Evolutionary conservation across 2,797 vertebrate genomes (phyloP), one percentile per base, ranked within the genome.

Genomic region (Smutsia gigantea): DNA sequence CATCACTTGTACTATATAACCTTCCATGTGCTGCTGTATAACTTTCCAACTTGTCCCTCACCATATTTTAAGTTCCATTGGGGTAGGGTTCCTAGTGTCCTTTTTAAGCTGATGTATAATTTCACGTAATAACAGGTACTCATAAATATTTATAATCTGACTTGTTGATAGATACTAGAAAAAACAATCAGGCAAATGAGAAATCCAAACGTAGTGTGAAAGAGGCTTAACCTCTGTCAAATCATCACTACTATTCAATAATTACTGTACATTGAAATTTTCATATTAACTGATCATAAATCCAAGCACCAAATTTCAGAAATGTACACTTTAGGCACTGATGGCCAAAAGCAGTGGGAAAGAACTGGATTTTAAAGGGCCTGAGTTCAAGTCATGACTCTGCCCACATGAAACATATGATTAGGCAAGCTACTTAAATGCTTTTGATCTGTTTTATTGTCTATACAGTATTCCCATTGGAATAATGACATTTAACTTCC

Each of bases 121-220:
- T 71, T 42, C 14, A 55, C 8, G 14, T 72, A 85, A 91, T 61
- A 95, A 82, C 75, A 82, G 13, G 12, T 46, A 90, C 57, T 90
- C 2, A 71, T 75, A 75, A 93, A 83, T 61, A 75, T 53, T 46
- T 87, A 23, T 74, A 64, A 87, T 61, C 57, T 90, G 63, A 75
- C 55, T 82, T 57, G 68, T 37, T n/a, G 11, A 49, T 4, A 88
- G 4, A 59, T 51, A n/a, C n/a, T 37, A 49, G 2, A 61, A 31
- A 89, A 79, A 61, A 61, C 49, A 94, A 88, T 6, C 37, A 88
- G 29, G 81, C 37, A 86, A 79, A 59, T 72, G 2, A 74, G 23
- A 92, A 81, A 74, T 78, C 57, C 63, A 95, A 87, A 46, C 7
- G 42, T 94, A 69, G 29, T 53, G 64, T 93, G 34, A 78, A 49